A percentile compares a stretch with the other conserved stretches of the same genome.
Evolutionary conservation across 2,113 vertebrate species (phyloP).

Genomic region (Oncorhynchus mykiss): DNA sequence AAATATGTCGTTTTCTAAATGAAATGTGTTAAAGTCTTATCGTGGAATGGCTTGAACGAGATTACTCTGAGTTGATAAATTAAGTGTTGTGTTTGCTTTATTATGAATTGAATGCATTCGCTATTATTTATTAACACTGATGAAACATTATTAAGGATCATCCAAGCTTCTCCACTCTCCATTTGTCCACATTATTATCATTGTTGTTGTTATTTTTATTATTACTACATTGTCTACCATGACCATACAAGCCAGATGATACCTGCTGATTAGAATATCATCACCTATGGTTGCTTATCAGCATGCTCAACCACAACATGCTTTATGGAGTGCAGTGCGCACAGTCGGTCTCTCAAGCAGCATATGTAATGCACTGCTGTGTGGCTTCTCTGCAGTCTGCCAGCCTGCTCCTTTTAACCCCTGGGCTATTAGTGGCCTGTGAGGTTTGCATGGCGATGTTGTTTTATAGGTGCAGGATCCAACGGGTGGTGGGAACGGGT

Average conservation of each 20-base stretch:
- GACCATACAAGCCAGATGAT: neutral
- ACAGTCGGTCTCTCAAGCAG: conserved; percentile 14
- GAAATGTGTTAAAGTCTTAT: conserved; percentile 31
- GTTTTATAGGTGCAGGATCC: conserved; percentile 27
- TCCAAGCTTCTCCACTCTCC: neutral
- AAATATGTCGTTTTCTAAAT: conserved; percentile 38
- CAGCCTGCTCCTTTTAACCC: conserved; percentile 40
- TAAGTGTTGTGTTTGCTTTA: conserved; percentile 10
- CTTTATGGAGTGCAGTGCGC: conserved; percentile 1
- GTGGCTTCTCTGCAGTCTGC: conserved; percentile 13
- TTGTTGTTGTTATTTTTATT: too few species aligned
- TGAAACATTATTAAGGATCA: neutral
- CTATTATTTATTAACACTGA: neutral
- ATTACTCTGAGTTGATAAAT: neutral
- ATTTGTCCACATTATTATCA: neutral
- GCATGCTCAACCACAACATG: neutral
- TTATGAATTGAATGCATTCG: neutral
- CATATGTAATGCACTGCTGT: conserved; percentile 25
- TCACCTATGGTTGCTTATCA: neutral
- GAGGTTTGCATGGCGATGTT: conserved; percentile 29
- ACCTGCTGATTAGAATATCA: neutral
- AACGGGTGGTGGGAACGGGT: conserved; percentile 44
- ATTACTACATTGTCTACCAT: neutral
- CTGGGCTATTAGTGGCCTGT: conserved; percentile 19
- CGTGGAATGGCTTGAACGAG: conserved; percentile 28